These are phyloP conservation scores for Colistium nudipinnis DNA, from an alignment of 2,113 vertebrate genomes.

Conservation along the genomic window DNA sequence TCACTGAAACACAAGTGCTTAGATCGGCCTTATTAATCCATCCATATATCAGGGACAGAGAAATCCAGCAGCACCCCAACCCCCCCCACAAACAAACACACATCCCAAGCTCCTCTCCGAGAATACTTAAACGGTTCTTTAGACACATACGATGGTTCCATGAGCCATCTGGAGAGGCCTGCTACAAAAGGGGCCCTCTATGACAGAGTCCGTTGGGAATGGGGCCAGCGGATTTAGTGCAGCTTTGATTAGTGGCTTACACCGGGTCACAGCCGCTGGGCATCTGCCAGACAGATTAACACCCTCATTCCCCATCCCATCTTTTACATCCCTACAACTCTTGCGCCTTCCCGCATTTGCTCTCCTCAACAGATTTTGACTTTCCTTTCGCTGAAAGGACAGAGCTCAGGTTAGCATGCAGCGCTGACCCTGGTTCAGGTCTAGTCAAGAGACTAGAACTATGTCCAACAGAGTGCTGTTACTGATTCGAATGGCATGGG, in stretches of 20 bases:
- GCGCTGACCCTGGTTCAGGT: constrained; percentile 18
- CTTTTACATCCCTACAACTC: constrained; percentile 13
- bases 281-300: constrained; percentile 70
- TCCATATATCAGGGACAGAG: constrained; percentile 35
- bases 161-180: constrained; percentile 76
- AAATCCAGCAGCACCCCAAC: constrained; percentile 46
- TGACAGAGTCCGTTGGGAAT: constrained; percentile 67
- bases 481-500: constrained; percentile 12
- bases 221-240: constrained; percentile 73
- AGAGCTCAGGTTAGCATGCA: neutral
- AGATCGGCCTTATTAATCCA: constrained; percentile 66
- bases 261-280: constrained; percentile 77
- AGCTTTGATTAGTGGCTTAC: constrained; percentile 81
- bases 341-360: constrained; percentile 10
- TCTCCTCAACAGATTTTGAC: constrained; percentile 25
- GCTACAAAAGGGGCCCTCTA: constrained; percentile 70
- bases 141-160: constrained; percentile 61
- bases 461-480: constrained; percentile 6
- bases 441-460: too few relatives aligned
- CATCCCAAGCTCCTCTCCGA: constrained; percentile 39
- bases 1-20: constrained; percentile 40
- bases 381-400: constrained; percentile 35
- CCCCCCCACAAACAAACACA: constrained; percentile 57
- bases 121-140: constrained; percentile 72
- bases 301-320: constrained; percentile 27